Base-by-base conservation (phyloP, 1,140 invertebrate genomes). In the Pseudomyrmex dendroicus region DNA sequence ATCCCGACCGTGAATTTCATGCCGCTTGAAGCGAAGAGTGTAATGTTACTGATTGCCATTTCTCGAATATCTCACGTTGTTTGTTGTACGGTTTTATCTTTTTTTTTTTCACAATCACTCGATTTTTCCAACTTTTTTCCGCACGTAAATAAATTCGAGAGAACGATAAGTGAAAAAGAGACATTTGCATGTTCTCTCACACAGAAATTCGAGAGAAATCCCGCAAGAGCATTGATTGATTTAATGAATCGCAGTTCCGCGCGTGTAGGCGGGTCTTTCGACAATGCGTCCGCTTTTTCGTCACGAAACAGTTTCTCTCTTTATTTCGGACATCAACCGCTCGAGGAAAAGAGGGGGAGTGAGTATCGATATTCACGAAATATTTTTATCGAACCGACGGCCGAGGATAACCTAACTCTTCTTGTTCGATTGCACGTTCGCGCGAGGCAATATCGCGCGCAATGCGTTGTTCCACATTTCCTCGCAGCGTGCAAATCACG, bases 331-430 rank as follows among this genome's bases (percentile, higher is more conserved):
- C 20, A 10, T 20, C 22, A 64, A 3, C 54, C 48, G 50, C 13
- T 35, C 5, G 35, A 35, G 35, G 35, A 7, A 35, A 9, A 20
- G 2, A 17, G n/a, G 10, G 5, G n/a, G 1, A 8, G 7, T 74
- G 67, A 64, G 76, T 78, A 67, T 64, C 50, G 57, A 84, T 84
- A 85, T 78, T 52, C 68, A 86, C 4, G 76, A 35, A 86, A 86
- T 86, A 86, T 86, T 86, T 86, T 86, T 86, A 83, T 64, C 78
- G 48, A 59, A 50, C 57, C 13, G 13, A 52, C 44, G 20, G 1
- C 1, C 17, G 72, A 1, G 44, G 20, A 9, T 54, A 66, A 77
- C 62, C 62, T 77, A 77, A 77, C 73, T 22, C 12, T n/a, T 25
- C 2, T 25, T n/a, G 25, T 64, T 17, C 9, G n/a, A 66, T 4